phyloP scores from a whole-genome alignment of 2,113 vertebrate genomes.

The Seriola aureovittata region DNA sequence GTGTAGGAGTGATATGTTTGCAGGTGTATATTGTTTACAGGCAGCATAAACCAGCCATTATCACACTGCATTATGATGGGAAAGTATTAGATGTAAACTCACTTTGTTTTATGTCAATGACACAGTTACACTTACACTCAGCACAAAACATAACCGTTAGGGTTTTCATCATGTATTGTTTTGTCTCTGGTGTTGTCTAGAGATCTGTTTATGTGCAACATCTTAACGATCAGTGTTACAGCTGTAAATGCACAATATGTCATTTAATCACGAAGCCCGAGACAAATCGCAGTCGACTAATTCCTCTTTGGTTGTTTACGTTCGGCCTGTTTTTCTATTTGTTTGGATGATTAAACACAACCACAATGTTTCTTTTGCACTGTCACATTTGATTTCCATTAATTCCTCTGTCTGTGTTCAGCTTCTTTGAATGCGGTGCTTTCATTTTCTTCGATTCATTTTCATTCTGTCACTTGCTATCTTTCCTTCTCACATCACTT shows the following conservation, averaged over 20 bases:
- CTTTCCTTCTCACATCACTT: constrained; percentile 21
- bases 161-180: not conserved
- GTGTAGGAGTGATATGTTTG: not conserved
- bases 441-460: constrained; percentile 37
- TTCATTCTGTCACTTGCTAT: constrained; percentile 9
- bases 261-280: constrained; percentile 6
- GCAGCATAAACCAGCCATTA: not conserved
- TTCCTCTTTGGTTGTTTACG: constrained; percentile 20
- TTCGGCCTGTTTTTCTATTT: constrained; percentile 43
- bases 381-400: constrained; percentile 53
- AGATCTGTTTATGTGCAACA: constrained; percentile 2
- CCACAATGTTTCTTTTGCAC: constrained; percentile 21
- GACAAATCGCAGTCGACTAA: constrained; percentile 33
- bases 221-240: not conserved
- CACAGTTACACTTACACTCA: not conserved
- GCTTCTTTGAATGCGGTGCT: constrained; percentile 21
- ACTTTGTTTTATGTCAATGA: too few relatives aligned
- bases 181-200: not conserved
- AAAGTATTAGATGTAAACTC: not conserved
- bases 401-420: constrained; percentile 24
- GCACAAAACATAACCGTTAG: not conserved
- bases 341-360: constrained; percentile 36
- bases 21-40: not conserved
- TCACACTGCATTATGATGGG: not conserved
- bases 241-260: constrained; percentile 14